Conservation (phyloP, 2,113 vertebrate genomes). For the Pachycephala philippinensis region DNA sequence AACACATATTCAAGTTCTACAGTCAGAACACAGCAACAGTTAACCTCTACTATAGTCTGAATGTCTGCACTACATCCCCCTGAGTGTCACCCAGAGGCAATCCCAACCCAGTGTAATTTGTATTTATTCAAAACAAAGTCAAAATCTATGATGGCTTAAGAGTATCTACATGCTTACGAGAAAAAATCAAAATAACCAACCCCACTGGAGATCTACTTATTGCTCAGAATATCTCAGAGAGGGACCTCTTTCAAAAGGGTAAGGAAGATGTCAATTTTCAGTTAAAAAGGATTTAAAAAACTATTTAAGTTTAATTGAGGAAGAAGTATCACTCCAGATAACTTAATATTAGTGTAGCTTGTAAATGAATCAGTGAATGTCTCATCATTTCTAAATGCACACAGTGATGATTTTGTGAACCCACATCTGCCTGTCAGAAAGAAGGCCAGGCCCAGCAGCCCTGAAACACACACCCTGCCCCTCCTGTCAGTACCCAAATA, state of each 20-base stretch:
- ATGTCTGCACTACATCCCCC: slow-evolving; percentile 43
- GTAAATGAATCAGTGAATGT: background rate
- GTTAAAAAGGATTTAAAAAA: background rate
- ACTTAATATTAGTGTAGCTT: background rate
- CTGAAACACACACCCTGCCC: background rate
- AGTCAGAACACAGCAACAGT: slow-evolving; percentile 73
- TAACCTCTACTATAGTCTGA: slow-evolving; percentile 68
- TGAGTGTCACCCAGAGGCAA: background rate
- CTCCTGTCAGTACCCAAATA: background rate
- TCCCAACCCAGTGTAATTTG: background rate
- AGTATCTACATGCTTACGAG: background rate
- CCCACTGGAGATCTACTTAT: background rate
- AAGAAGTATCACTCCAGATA: background rate
- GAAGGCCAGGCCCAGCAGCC: background rate
- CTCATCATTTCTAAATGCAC: background rate
- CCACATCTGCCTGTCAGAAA: background rate
- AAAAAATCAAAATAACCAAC: background rate
- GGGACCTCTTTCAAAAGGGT: background rate
- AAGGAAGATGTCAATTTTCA: background rate
- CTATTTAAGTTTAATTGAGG: background rate
- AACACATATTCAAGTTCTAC: slow-evolving; percentile 88
- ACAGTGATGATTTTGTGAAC: background rate
- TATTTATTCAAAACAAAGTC: background rate
- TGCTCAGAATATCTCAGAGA: background rate
- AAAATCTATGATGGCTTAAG: background rate